Evolutionary conservation across 2,113 vertebrate species (phyloP).

Genomic region (Rostratula benghalensis): DNA sequence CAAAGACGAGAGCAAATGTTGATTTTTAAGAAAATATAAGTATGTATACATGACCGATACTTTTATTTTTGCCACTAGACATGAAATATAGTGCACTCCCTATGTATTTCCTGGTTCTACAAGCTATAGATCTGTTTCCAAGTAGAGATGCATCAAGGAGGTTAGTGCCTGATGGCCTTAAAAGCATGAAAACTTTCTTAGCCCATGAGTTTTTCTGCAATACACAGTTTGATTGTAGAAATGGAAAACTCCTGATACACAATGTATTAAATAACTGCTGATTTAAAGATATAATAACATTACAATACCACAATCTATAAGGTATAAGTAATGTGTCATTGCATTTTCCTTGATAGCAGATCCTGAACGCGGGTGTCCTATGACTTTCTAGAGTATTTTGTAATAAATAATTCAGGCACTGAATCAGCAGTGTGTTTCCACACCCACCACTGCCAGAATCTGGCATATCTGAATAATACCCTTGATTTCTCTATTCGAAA

Average conservation of each 20-base stretch:
- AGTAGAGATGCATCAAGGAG: not conserved
- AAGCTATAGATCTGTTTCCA: not conserved
- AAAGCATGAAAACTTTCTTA: not conserved
- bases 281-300: not conserved
- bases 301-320: not conserved
- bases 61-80: not conserved
- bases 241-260: not conserved
- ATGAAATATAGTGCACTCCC: not conserved
- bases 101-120: not conserved
- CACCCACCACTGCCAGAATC: not conserved
- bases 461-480: not conserved
- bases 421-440: not conserved
- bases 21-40: not conserved
- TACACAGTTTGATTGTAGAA: not conserved
- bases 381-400: not conserved
- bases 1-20: not conserved
- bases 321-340: no score
- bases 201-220: not conserved
- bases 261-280: not conserved
- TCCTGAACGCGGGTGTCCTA: not conserved
- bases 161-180: not conserved
- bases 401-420: slow-evolving; percentile 32
- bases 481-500: slow-evolving; percentile 1
- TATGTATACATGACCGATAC: no score
- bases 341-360: not conserved